A percentile compares a stretch with the other conserved stretches of the same genome.
Conservation (phyloP, 1,140 invertebrate species). For the Achroia grisella region DNA sequence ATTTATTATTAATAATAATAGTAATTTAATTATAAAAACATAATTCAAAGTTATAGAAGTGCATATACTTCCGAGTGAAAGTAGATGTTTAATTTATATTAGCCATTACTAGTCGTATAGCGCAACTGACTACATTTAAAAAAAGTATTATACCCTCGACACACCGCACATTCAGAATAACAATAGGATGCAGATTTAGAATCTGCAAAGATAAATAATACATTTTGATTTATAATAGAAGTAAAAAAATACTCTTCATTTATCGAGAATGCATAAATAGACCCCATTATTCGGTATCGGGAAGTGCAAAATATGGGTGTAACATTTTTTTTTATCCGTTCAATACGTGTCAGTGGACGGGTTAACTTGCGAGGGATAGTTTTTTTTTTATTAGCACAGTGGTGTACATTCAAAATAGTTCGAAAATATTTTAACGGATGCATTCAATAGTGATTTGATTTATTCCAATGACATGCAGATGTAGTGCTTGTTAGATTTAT, state of each 20-base stretch:
- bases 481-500: conserved; percentile 69
- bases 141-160: conserved; percentile 70
- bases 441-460: conserved; percentile 71
- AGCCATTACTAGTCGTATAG: conserved; percentile 10
- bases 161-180: conserved; percentile 67
- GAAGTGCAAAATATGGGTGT: conserved; percentile 73
- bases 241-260: conserved; percentile 72
- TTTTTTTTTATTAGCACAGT: conserved; percentile 9
- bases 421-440: conserved; percentile 69
- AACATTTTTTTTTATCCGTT: conserved; percentile 55
- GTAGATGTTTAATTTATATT: not conserved
- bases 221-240: conserved; percentile 72
- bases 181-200: conserved; percentile 71
- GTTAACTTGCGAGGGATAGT: conserved; percentile 57
- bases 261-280: conserved; percentile 72
- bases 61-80: too few relatives aligned
- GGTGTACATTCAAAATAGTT: conserved; percentile 66
- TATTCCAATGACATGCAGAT: conserved; percentile 72
- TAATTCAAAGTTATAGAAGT: too few relatives aligned
- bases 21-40: conserved; percentile 31
- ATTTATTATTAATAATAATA: conserved; percentile 30
- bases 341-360: conserved; percentile 65
- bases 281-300: conserved; percentile 68
- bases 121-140: conserved; percentile 27
- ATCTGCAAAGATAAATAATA: conserved; percentile 73